Conservation (phyloP, 2,888 invertebrate genomes). For the Pedicia rivosa region DNA sequence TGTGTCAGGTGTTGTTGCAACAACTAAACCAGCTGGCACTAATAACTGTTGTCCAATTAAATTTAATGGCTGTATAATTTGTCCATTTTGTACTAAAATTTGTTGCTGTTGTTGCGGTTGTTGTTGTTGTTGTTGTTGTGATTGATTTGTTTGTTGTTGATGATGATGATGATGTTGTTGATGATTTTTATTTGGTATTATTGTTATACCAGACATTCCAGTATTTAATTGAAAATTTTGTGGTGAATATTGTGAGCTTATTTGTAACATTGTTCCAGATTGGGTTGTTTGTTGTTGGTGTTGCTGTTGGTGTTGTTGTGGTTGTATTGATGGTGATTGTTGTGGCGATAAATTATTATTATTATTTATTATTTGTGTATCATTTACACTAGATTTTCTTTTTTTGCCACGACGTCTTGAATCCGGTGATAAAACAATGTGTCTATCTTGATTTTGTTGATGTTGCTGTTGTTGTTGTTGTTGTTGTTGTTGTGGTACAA, state of each 20-base stretch:
- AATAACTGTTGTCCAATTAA: constrained; percentile 70
- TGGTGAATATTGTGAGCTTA: constrained; percentile 45
- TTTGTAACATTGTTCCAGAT: constrained; percentile 49
- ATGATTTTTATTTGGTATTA: constrained; percentile 29
- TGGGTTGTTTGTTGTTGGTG: constrained; percentile 19
- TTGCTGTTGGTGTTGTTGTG: constrained; percentile 25
- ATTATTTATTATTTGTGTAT: too few species aligned
- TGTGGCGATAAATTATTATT: too few species aligned
- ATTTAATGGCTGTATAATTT: constrained; percentile 71
- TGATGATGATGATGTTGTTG: constrained; percentile 32
- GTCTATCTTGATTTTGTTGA: too few species aligned
- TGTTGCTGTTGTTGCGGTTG: constrained; percentile 31
- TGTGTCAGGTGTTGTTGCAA: constrained; percentile 65
- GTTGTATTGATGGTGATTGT: constrained; percentile 20
- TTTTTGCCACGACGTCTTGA: constrained; percentile 54
- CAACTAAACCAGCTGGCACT: constrained; percentile 71
- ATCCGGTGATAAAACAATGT: constrained; percentile 44
- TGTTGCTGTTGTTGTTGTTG: too few species aligned
- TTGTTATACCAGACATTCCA: constrained; percentile 57
- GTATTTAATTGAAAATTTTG: constrained; percentile 62
- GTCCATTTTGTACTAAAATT: constrained; percentile 28
- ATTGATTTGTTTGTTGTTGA: constrained; percentile 21
- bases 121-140: constrained; percentile 31
- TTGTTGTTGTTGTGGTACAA: constrained; percentile 18
- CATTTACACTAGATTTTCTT: constrained; percentile 39